Evolutionary conservation across 2,113 vertebrate species (phyloP).

Genomic region (Dicaeum eximium): DNA sequence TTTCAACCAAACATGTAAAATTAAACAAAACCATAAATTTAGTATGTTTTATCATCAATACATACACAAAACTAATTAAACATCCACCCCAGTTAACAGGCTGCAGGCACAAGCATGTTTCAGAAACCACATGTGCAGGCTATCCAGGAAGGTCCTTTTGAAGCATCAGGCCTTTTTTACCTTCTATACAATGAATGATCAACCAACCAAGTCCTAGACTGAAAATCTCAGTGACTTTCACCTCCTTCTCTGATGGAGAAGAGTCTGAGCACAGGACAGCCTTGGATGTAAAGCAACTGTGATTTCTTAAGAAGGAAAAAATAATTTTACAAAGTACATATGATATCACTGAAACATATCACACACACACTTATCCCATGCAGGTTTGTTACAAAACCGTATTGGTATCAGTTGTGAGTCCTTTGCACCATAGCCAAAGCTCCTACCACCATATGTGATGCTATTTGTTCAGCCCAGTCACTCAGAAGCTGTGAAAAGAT

Average conservation of each 20-base stretch:
- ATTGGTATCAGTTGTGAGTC: neutral
- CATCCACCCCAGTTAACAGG: neutral
- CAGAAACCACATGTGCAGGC: neutral
- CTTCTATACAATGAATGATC: neutral
- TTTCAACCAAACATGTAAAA: neutral
- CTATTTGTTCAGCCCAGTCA: neutral
- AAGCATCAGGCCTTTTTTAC: neutral
- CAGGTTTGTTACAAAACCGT: neutral
- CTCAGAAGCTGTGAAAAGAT: neutral
- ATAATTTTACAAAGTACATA: neutral
- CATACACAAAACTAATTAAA: neutral
- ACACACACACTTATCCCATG: neutral
- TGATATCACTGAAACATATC: neutral
- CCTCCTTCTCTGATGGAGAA: neutral
- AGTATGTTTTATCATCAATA: neutral
- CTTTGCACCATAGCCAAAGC: neutral
- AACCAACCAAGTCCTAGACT: neutral
- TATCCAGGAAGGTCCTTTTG: neutral
- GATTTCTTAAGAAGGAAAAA: neutral
- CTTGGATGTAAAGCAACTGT: neutral
- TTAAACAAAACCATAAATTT: neutral
- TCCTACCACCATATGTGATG: neutral
- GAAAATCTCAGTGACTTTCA: neutral
- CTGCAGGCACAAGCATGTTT: neutral
- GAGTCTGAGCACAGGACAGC: neutral